A percentile compares a stretch with the other conserved stretches of the same genome.
phyloP scores from a whole-genome alignment of 2,888 invertebrate genomes.

The Drosophila leonis region DNA sequence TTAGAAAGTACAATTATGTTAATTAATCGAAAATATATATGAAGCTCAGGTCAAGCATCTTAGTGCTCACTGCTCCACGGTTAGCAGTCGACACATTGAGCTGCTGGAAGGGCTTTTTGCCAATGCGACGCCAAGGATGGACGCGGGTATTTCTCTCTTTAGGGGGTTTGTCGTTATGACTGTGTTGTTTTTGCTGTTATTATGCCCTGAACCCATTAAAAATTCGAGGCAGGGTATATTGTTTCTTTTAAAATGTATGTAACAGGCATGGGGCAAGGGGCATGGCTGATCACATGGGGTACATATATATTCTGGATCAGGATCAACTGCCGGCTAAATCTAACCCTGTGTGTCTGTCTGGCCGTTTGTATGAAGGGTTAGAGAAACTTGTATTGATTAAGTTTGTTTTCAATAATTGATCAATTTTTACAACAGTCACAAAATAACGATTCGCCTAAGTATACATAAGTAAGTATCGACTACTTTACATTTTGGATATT shows the following conservation, averaged over 20 bases:
- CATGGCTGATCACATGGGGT: background rate
- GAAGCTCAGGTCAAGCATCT: conserved; percentile 22
- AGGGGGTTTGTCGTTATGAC: conserved; percentile 58
- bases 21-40: conserved; percentile 23
- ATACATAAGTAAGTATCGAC: no score
- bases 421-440: no score
- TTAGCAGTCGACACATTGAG: conserved; percentile 23
- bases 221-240: background rate
- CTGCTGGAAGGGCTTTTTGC: conserved; percentile 57
- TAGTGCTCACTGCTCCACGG: conserved; percentile 28
- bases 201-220: conserved; percentile 10
- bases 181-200: conserved; percentile 45
- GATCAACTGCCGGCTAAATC: background rate
- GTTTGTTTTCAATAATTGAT: no score
- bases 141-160: conserved; percentile 53
- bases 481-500: no score
- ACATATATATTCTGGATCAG: background rate
- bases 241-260: background rate
- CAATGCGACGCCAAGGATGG: conserved; percentile 64
- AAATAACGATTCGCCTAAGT: no score
- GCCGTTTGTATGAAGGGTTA: no score
- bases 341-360: background rate
- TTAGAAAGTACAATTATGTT: background rate
- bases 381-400: no score
- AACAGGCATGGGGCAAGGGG: no score